Evolutionary conservation across 1,140 invertebrate genomes (phyloP).

Genomic region (Leguminivora glycinivorella): DNA sequence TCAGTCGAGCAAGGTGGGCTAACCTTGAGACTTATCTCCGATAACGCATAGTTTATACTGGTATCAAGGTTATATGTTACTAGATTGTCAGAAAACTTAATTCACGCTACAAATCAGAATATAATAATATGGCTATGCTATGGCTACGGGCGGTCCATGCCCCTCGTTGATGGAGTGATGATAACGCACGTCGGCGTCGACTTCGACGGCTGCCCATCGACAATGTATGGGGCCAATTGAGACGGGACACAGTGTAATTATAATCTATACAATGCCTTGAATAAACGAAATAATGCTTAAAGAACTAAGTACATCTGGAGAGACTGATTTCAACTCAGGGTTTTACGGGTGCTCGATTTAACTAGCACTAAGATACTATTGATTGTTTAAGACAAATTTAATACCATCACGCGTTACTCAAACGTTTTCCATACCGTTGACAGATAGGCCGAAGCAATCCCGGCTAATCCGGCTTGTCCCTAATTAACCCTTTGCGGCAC

Average conservation of each 20-base stretch:
- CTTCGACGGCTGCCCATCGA: background rate
- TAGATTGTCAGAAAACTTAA: too few relatives aligned
- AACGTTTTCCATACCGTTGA: slow-evolving; percentile 10
- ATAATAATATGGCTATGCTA: too few relatives aligned
- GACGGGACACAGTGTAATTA: background rate
- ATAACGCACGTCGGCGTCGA: background rate
- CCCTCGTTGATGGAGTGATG: background rate
- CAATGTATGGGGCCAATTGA: background rate
- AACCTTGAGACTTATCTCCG: too few relatives aligned
- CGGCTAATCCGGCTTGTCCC: slow-evolving; percentile 8
- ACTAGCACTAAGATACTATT: too few relatives aligned
- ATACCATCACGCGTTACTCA: background rate
- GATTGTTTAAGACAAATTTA: too few relatives aligned
- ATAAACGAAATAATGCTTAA: background rate
- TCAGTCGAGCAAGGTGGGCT: too few relatives aligned
- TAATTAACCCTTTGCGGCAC: slow-evolving; percentile 13
- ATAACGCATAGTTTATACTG: too few relatives aligned
- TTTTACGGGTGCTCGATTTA: too few relatives aligned
- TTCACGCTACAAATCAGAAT: too few relatives aligned
- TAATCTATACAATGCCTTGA: background rate
- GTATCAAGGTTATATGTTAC: too few relatives aligned
- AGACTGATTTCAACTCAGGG: too few relatives aligned
- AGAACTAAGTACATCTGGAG: too few relatives aligned
- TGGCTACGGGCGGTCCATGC: background rate
- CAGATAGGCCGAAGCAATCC: background rate